A percentile compares a stretch with the other conserved stretches of the same genome.
Conservation (phyloP, 2,113 vertebrate genomes). For the Phocoena phocoena region DNA sequence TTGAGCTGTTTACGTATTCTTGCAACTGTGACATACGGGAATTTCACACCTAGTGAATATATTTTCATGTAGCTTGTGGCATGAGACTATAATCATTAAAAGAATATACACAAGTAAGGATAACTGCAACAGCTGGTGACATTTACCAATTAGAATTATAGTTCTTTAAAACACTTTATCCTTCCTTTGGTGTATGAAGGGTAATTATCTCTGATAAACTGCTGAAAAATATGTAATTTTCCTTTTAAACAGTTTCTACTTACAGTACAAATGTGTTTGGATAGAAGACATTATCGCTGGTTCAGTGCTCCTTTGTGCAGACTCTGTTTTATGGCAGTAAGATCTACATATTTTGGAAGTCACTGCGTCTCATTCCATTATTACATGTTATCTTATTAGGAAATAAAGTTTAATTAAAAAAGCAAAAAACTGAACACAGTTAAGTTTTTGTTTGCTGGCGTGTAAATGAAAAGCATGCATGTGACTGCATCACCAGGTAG, state of each 20-base stretch:
- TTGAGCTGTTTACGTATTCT: conserved; percentile 86
- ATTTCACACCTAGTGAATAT: conserved; percentile 90
- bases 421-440: not conserved
- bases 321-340: conserved; percentile 42
- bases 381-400: conserved; percentile 35
- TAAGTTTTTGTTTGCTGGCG: not conserved
- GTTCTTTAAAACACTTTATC: conserved; percentile 87
- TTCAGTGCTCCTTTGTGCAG: conserved; percentile 35
- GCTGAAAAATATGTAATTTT: conserved; percentile 86
- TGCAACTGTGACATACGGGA: conserved; percentile 90
- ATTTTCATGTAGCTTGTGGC: conserved; percentile 88
- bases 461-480: not conserved
- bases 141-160: conserved; percentile 91
- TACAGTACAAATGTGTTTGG: conserved; percentile 76
- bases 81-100: conserved; percentile 87
- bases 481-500: not conserved
- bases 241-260: conserved; percentile 82
- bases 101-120: conserved; percentile 87
- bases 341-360: conserved; percentile 69
- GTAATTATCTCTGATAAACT: conserved; percentile 87
- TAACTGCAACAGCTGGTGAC: conserved; percentile 90
- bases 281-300: conserved; percentile 71
- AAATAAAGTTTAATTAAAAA: conserved; percentile 20
- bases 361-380: conserved; percentile 39
- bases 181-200: conserved; percentile 80